phyloP scores from a whole-genome alignment of 2,113 vertebrate genomes.

The Dromaius novaehollandiae region DNA sequence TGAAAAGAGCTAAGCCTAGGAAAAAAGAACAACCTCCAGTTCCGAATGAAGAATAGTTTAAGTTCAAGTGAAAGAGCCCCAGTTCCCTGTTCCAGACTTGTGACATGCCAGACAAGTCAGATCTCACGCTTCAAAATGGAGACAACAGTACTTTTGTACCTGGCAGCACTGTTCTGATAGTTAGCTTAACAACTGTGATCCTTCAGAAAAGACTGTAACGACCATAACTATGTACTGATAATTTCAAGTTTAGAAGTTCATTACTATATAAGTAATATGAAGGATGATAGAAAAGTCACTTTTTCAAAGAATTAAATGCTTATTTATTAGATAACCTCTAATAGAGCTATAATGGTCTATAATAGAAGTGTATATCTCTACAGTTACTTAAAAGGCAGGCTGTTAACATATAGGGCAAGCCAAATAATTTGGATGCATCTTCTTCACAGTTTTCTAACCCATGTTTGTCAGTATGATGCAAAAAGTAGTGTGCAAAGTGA shows the following conservation, averaged over 20 bases:
- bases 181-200: not conserved
- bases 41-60: not conserved
- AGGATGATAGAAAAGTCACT: not conserved
- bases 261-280: not conserved
- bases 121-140: not conserved
- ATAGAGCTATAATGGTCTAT: not conserved
- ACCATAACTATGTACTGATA: not conserved
- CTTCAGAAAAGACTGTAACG: not conserved
- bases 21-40: not conserved
- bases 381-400: not conserved
- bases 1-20: not conserved
- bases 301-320: not conserved
- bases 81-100: not conserved
- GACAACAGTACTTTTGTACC: not conserved
- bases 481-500: not conserved
- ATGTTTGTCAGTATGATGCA: fast-evolving
- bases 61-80: not conserved
- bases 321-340: not conserved
- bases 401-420: not conserved
- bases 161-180: not conserved
- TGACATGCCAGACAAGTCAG: not conserved
- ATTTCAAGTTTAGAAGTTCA: not conserved
- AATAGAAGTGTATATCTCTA: not conserved
- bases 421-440: not conserved
- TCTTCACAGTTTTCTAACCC: not conserved